phyloP scores from a whole-genome alignment of 2,797 vertebrate species.

The Manis crassicaudata region DNA sequence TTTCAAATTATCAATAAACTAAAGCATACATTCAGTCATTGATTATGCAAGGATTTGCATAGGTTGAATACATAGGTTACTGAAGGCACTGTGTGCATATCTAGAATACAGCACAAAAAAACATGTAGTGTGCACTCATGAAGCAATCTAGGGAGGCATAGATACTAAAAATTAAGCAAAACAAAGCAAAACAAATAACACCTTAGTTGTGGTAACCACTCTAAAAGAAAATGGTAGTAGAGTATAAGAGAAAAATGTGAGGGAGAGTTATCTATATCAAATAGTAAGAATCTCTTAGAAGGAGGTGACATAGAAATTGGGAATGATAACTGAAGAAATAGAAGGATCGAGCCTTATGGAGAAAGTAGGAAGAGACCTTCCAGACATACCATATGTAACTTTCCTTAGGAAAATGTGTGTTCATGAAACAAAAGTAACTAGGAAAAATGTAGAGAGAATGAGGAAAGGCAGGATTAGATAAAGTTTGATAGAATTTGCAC shows the following conservation, averaged over 20 bases:
- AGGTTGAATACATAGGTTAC: not conserved
- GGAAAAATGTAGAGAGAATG: not conserved
- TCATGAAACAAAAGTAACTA: not conserved
- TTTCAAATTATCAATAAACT: not conserved
- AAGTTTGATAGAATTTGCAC: not conserved
- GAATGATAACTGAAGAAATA: not conserved
- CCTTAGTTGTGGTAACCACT: not conserved
- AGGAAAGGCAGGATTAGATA: not conserved
- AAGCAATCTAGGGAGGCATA: not conserved
- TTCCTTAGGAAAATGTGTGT: not conserved
- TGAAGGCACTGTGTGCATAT: not conserved
- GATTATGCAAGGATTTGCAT: not conserved
- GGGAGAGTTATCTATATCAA: not conserved
- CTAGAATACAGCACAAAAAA: not conserved
- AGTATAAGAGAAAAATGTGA: not conserved
- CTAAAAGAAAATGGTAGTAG: not conserved
- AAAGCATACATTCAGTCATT: not conserved
- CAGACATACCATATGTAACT: not conserved
- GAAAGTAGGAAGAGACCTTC: not conserved
- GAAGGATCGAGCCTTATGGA: not conserved
- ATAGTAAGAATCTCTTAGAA: not conserved
- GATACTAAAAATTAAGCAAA: not conserved
- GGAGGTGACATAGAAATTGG: not conserved
- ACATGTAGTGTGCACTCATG: no score
- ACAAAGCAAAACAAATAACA: not conserved